Percentiles rank a stretch among this genome's conserved stretches.
phyloP scores from a whole-genome alignment of 2,113 vertebrate species.

The Cariama cristata region DNA sequence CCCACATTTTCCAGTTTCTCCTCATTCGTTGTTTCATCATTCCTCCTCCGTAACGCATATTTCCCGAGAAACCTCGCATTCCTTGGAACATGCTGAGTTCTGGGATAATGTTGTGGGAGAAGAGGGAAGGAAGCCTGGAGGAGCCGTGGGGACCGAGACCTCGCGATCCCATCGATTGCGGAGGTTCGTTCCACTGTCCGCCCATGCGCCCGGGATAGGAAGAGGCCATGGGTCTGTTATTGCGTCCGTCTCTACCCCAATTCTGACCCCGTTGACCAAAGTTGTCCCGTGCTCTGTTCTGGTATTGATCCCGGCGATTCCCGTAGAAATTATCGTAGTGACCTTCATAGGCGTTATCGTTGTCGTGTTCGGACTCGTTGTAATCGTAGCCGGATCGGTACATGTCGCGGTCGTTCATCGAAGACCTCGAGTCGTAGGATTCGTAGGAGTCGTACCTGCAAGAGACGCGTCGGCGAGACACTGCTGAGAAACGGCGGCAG shows the following conservation, averaged over 20 bases:
- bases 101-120: slow-evolving; percentile 88
- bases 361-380: slow-evolving; percentile 81
- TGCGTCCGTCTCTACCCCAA: slow-evolving; percentile 79
- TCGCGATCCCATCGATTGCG: slow-evolving; percentile 72
- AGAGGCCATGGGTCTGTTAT: slow-evolving; percentile 49
- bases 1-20: slow-evolving; percentile 83
- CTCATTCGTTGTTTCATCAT: slow-evolving; percentile 87
- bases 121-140: slow-evolving; percentile 91
- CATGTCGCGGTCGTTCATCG: slow-evolving; percentile 86
- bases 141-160: slow-evolving; percentile 79
- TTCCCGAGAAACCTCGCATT: slow-evolving; percentile 84
- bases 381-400: slow-evolving; percentile 90
- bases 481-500: background rate
- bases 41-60: slow-evolving; percentile 85
- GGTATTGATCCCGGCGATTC: slow-evolving; percentile 84
- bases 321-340: slow-evolving; percentile 86
- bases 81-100: slow-evolving; percentile 82
- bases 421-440: slow-evolving; percentile 87
- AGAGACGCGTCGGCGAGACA: slow-evolving; percentile 47
- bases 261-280: slow-evolving; percentile 79
- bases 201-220: slow-evolving; percentile 78
- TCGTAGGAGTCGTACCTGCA: slow-evolving; percentile 93
- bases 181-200: slow-evolving; percentile 81
- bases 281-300: slow-evolving; percentile 79
- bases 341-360: slow-evolving; percentile 81